Base-by-base conservation (phyloP, 2,797 vertebrate species). In the Buphagus erythrorhynchus region DNA sequence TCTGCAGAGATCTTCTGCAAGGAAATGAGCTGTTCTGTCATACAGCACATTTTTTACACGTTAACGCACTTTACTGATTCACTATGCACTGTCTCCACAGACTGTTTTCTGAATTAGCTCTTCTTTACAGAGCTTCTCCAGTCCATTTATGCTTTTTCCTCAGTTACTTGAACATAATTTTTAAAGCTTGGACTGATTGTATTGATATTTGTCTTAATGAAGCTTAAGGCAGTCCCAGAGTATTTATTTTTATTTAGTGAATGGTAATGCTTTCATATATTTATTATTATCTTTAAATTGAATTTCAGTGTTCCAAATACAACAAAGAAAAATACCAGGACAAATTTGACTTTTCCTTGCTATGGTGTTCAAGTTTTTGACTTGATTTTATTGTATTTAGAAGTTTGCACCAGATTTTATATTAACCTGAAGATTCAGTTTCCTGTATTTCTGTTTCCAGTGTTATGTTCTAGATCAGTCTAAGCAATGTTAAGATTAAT, bases 221-320 rank as follows among this genome's bases (percentile, higher is more conserved):
- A 67, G 33, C 7, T 62, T 75, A 75, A 17, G 49, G 20, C 31
- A 29, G 6, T 35, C 13, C 14, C 7, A 54, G 38, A 62, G 7
- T 57, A 35, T 36, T 51, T 24, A 1, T 36, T 49, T 75, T n/a
- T 58, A 16, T 77, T 88, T 77, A 20, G 12, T 77, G n/a, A 49
- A 28, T 7, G 1, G 6, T 45, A 80, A 69, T 17, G 5, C 2
- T 38, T 84, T 83, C 0, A 0, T 43, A 15, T 13, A 3, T 59
- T 58, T 31, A 13, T 48, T 11, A 31, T 61, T 76, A 22, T 33
- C 20, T 76, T 63, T 29, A 83, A 83, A 65, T 48, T 43, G 59
- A 68, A 42, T 72, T 6, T 58, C n/a, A 38, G 9, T 25, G 10
- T 19, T 62, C 29, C 16, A 65, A 63, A 5, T 48, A 46, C 12